A percentile compares a stretch with the other conserved stretches of the same genome.
Evolutionary conservation across 2,113 vertebrate species (phyloP).

Genomic region (Leucoraja erinaceus): DNA sequence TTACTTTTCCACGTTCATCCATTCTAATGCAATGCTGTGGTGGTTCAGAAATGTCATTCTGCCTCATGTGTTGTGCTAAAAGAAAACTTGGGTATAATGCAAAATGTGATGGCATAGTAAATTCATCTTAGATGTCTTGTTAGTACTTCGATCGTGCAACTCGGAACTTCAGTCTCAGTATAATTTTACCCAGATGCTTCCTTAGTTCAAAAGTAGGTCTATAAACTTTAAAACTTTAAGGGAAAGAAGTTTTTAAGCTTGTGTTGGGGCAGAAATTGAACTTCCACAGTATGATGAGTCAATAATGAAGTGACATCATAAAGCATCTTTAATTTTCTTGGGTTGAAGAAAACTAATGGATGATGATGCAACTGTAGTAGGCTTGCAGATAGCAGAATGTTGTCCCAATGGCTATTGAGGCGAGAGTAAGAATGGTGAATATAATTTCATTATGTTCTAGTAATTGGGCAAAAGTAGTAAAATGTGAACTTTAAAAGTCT

Average conservation of each 20-base stretch:
- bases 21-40: not conserved
- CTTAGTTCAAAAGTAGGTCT: not conserved
- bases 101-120: not conserved
- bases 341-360: not conserved
- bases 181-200: not conserved
- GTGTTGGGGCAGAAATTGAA: not conserved
- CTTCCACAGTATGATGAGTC: not conserved
- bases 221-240: not conserved
- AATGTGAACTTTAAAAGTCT: constrained; percentile 3
- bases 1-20: too few species aligned
- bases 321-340: constrained; percentile 13
- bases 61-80: too few species aligned
- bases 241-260: not conserved
- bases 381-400: not conserved
- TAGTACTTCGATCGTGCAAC: not conserved
- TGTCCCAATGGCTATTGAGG: not conserved
- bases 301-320: constrained; percentile 31
- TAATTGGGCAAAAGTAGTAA: constrained; percentile 16
- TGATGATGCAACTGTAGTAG: not conserved
- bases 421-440: not conserved
- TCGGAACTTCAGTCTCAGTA: not conserved
- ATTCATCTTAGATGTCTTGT: not conserved
- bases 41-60: not conserved
- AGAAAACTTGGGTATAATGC: not conserved
- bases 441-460: not conserved